Evolutionary conservation across 2,888 invertebrate species (phyloP).

Genomic region (Nemoura dubitans): DNA sequence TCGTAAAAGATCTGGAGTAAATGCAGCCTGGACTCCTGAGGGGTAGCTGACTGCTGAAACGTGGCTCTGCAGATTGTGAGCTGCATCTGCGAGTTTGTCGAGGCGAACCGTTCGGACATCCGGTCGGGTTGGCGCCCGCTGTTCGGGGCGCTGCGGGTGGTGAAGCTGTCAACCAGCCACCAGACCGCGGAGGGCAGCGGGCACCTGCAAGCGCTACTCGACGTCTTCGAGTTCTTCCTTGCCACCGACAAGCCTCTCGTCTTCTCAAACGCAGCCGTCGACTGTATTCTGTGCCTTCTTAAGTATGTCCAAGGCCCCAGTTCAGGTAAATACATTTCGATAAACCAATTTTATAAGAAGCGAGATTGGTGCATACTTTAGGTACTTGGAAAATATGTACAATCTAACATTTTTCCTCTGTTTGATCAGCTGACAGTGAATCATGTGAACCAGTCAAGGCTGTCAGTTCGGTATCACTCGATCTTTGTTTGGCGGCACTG

Average conservation of each 20-base stretch:
- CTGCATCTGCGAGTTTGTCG: conserved; percentile 95
- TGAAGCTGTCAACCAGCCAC: conserved; percentile 60
- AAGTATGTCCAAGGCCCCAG: conserved; percentile 76
- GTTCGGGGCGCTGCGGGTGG: conserved; percentile 91
- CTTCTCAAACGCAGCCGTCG: conserved; percentile 92
- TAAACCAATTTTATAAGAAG: no score
- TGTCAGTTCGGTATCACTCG: conserved; percentile 52
- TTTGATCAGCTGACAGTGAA: neutral
- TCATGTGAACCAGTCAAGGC: neutral
- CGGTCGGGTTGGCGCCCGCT: conserved; percentile 96
- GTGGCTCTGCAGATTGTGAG: conserved; percentile 78
- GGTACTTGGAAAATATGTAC: no score
- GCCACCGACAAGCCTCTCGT: conserved; percentile 92
- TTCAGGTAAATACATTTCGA: conserved; percentile 57
- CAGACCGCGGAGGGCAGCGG: conserved; percentile 59
- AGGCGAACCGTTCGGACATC: conserved; percentile 91
- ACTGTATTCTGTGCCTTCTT: conserved; percentile 90
- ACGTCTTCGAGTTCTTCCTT: conserved; percentile 94
- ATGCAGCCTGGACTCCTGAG: neutral
- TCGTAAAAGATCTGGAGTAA: no score
- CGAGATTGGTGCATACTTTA: no score
- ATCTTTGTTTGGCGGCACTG: conserved; percentile 80
- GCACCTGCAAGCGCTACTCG: conserved; percentile 78
- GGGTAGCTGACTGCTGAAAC: neutral
- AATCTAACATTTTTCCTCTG: neutral